A percentile compares a stretch with the other conserved stretches of the same genome.
Conservation (phyloP, 2,888 invertebrate genomes). For the Amphipoea oculea region DNA sequence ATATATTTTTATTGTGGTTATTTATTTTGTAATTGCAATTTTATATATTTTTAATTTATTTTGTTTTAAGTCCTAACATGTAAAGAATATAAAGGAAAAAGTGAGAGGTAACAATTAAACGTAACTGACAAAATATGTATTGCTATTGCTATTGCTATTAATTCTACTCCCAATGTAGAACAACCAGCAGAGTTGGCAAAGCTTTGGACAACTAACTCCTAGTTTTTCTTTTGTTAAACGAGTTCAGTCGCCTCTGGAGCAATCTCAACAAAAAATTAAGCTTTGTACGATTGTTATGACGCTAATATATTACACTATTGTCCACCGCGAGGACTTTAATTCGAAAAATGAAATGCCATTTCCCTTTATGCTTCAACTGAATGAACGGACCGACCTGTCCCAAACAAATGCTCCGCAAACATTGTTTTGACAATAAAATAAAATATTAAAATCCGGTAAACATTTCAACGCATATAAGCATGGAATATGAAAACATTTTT, state of each 20-base stretch:
- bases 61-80: neutral
- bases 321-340: conserved; percentile 54
- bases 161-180: conserved; percentile 65
- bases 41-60: too few relatives aligned
- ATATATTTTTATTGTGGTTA: too few relatives aligned
- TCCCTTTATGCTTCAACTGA: conserved; percentile 33
- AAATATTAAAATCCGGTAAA: conserved; percentile 71
- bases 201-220: conserved; percentile 73
- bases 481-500: conserved; percentile 82
- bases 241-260: conserved; percentile 72
- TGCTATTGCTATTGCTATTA: neutral
- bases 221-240: conserved; percentile 73
- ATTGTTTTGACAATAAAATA: conserved; percentile 67
- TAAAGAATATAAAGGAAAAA: neutral
- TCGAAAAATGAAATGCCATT: conserved; percentile 49
- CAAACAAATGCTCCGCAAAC: conserved; percentile 52
- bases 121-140: neutral
- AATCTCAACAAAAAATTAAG: conserved; percentile 70
- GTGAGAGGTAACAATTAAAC: neutral
- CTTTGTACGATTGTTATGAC: conserved; percentile 73
- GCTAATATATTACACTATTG: conserved; percentile 73
- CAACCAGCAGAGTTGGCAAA: conserved; percentile 69
- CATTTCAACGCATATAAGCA: conserved; percentile 75
- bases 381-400: conserved; percentile 29
- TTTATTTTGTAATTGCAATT: too few relatives aligned